Conservation (phyloP, 2,888 invertebrate genomes). For the Agelastica alni region DNA sequence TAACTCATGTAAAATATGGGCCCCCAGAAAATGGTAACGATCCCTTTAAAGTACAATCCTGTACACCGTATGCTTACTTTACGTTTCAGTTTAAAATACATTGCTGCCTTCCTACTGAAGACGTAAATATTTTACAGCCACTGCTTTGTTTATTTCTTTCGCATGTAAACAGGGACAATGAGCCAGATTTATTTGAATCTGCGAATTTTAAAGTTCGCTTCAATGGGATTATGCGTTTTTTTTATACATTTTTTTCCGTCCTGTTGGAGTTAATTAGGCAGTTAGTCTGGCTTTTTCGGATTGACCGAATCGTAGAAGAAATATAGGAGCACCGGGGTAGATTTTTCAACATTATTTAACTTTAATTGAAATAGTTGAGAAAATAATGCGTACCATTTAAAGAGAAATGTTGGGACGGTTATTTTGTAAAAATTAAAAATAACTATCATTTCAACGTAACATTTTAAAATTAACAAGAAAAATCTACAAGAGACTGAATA, state of each 20-base stretch:
- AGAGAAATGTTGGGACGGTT: too few relatives aligned
- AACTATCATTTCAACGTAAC: too few relatives aligned
- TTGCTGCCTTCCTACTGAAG: conserved; percentile 30
- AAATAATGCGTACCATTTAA: too few relatives aligned
- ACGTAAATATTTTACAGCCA: conserved; percentile 37
- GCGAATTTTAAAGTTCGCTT: conserved; percentile 24
- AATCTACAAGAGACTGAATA: too few relatives aligned
- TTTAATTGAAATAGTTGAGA: background rate
- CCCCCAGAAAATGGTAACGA: too few relatives aligned
- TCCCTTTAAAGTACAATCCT: too few relatives aligned
- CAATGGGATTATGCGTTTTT: conserved; percentile 22
- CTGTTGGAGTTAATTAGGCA: conserved; percentile 24
- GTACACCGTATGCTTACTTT: too few relatives aligned
- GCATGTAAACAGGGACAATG: conserved; percentile 27
- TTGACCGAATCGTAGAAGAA: background rate
- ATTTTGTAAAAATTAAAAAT: too few relatives aligned
- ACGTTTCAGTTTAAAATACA: conserved; percentile 31
- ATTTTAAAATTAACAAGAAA: too few relatives aligned
- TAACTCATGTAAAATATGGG: too few relatives aligned
- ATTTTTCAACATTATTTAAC: background rate
- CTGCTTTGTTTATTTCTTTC: conserved; percentile 33
- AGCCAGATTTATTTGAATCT: conserved; percentile 27
- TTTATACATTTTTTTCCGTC: conserved; percentile 6
- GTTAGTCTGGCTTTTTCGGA: conserved; percentile 4
- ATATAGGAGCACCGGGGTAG: background rate